Evolutionary conservation across 2,888 invertebrate genomes (phyloP).

Genomic region (Oscheius sp.): DNA sequence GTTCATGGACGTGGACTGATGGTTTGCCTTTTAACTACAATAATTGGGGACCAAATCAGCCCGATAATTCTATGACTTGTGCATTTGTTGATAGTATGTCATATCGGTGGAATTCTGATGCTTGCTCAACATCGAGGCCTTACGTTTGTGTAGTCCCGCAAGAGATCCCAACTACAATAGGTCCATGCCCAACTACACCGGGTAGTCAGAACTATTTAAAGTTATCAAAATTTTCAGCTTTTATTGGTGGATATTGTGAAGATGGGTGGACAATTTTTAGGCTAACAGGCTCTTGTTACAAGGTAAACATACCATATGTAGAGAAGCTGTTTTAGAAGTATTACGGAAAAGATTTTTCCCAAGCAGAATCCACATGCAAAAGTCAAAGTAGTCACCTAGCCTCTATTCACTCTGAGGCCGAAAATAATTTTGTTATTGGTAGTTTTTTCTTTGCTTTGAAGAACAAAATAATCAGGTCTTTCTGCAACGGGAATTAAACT

Average conservation of each 20-base stretch:
- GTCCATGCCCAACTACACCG: conserved; percentile 3
- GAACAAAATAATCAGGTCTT: neutral
- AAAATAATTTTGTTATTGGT: conserved; percentile 7
- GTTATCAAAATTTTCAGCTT: neutral
- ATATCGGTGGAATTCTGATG: conserved; percentile 2
- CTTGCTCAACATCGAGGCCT: neutral
- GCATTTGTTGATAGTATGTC: neutral
- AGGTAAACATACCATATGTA: neutral
- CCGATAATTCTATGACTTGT: neutral
- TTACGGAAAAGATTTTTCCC: conserved; percentile 5
- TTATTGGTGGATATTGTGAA: neutral
- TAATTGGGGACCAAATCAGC: conserved; percentile 9
- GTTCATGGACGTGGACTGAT: conserved; percentile 13
- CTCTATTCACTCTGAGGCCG: conserved; percentile 2
- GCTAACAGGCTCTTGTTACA: conserved; percentile 10
- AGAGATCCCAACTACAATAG: conserved; percentile 7
- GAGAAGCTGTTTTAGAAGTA: neutral
- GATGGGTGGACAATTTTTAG: conserved; percentile 4
- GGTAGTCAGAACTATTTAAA: neutral
- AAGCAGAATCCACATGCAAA: neutral
- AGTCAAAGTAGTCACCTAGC: conserved; percentile 7
- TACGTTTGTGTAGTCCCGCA: conserved; percentile 21
- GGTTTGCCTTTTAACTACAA: conserved; percentile 7
- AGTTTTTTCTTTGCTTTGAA: neutral
- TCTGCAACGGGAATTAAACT: conserved; percentile 10